These are phyloP conservation scores for Ramphastos sulfuratus DNA, from an alignment of 2,113 vertebrate species.

Conservation along the genomic window DNA sequence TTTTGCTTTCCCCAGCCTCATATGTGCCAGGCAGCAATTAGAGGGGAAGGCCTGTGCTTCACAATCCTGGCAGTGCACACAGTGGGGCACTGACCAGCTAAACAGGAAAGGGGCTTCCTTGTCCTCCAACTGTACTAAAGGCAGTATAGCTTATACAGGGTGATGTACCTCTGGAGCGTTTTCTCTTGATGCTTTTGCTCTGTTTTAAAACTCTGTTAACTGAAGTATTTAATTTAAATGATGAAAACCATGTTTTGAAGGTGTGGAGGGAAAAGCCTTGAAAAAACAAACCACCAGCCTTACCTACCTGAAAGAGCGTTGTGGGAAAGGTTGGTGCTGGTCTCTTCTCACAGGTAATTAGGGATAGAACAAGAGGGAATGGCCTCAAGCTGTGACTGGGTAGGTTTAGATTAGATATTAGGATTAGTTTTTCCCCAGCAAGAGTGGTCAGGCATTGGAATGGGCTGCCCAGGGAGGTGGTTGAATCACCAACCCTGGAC, in stretches of 20 bases:
- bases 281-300: not conserved
- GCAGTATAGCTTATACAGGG: not conserved
- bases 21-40: not conserved
- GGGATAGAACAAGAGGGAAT: too few species aligned
- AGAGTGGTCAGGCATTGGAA: too few species aligned
- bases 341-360: too few species aligned
- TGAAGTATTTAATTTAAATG: not conserved
- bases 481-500: too few species aligned
- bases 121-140: not conserved
- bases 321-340: too few species aligned
- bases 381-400: too few species aligned
- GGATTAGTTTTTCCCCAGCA: too few species aligned
- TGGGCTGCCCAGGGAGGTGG: too few species aligned
- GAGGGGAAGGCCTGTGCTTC: not conserved
- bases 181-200: not conserved
- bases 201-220: not conserved
- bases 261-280: not conserved
- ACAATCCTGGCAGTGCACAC: rapidly evolving
- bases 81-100: not conserved
- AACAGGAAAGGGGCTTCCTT: not conserved
- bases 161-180: not conserved
- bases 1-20: not conserved
- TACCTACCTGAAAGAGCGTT: too few species aligned
- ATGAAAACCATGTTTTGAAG: not conserved
- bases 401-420: too few species aligned